A percentile compares a stretch with the other conserved stretches of the same genome.
Conservation (phyloP, 2,113 vertebrate genomes). For the Tauraco erythrolophus region DNA sequence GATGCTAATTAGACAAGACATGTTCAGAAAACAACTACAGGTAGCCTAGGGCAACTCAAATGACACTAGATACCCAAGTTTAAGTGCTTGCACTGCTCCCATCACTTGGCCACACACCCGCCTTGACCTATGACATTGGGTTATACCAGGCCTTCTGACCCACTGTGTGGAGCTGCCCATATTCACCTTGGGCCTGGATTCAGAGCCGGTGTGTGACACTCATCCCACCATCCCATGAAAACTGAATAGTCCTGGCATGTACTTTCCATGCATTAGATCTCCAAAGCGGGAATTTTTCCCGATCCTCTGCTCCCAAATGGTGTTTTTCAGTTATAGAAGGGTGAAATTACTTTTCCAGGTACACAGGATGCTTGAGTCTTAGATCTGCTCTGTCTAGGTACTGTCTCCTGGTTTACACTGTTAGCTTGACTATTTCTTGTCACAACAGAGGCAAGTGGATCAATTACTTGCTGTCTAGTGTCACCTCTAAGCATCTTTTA, state of each 20-base stretch:
- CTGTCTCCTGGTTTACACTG: background rate
- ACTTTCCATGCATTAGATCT: background rate
- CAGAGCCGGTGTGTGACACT: background rate
- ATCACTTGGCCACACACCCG: accelerated
- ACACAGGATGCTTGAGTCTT: background rate
- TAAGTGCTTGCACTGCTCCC: background rate
- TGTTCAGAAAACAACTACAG: background rate
- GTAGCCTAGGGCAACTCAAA: background rate
- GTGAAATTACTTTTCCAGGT: background rate
- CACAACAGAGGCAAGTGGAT: background rate
- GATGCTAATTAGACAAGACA: background rate
- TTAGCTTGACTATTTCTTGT: background rate
- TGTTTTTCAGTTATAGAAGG: background rate
- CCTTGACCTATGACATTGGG: background rate
- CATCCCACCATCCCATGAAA: background rate
- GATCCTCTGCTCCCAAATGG: background rate
- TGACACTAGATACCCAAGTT: background rate
- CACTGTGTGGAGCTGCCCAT: background rate
- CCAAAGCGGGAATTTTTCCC: accelerated
- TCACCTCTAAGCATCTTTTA: background rate
- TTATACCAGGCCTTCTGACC: background rate
- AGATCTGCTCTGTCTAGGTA: background rate
- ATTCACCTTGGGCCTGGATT: background rate
- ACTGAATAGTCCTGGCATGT: background rate
- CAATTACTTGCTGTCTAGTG: background rate